Percentiles rank a stretch among this genome's conserved stretches.
Conservation (phyloP, 2,113 vertebrate species). For the Elaphurus davidianus region DNA sequence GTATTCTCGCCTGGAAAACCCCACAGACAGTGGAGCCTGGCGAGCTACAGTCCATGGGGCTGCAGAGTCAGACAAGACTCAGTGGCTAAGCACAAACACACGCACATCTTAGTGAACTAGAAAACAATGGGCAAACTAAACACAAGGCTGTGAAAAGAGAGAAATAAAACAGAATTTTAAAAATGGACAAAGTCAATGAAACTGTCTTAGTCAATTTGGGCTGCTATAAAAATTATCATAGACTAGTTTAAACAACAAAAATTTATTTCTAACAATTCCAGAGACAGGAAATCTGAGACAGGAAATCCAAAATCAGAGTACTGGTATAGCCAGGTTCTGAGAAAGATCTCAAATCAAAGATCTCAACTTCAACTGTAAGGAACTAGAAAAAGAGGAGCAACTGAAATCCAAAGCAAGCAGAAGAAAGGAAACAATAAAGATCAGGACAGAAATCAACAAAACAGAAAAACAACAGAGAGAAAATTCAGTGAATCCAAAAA, state of each 20-base stretch:
- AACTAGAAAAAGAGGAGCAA: not conserved
- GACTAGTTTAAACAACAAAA: not conserved
- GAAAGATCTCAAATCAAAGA: not conserved
- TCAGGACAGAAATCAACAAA: not conserved
- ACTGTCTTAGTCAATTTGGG: not conserved
- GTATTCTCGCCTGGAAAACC: not conserved
- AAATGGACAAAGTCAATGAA: not conserved
- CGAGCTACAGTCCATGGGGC: not conserved
- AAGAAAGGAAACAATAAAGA: not conserved
- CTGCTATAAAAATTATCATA: not conserved
- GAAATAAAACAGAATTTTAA: not conserved
- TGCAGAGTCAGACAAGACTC: rapidly evolving
- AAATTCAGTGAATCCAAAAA: not conserved
- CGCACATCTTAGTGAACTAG: not conserved
- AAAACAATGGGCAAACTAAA: not conserved
- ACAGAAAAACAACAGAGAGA: not conserved
- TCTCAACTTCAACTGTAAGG: not conserved
- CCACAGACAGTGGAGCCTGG: not conserved
- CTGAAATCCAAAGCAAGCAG: not conserved
- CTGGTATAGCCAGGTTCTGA: not conserved
- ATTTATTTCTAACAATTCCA: not conserved
- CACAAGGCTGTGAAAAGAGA: not conserved
- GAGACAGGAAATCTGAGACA: not conserved
- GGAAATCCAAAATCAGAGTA: not conserved
- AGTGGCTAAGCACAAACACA: not conserved